Evolutionary conservation across 2,113 vertebrate genomes (phyloP).

Genomic region (Cheilinus undulatus): DNA sequence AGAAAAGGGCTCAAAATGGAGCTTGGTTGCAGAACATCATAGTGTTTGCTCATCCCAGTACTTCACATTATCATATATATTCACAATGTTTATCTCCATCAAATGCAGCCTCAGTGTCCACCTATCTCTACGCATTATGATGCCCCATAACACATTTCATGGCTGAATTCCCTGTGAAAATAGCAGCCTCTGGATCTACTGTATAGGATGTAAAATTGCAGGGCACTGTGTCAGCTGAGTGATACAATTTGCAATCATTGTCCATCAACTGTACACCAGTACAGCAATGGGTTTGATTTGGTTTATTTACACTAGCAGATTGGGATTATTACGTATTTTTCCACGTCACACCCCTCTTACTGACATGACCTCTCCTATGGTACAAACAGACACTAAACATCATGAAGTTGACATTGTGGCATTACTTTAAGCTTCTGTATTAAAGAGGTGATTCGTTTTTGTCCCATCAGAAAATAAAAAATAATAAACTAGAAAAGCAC

Average conservation of each 20-base stretch:
- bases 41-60: constrained; percentile 18
- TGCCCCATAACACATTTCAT: constrained; percentile 51
- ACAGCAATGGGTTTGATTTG: neutral
- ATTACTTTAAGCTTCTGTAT: neutral
- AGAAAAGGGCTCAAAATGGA: neutral
- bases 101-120: constrained; percentile 23
- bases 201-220: constrained; percentile 21
- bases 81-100: constrained; percentile 13
- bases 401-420: neutral
- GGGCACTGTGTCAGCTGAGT: neutral
- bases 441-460: constrained; percentile 7
- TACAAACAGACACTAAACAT: constrained; percentile 1
- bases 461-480: constrained; percentile 10
- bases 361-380: neutral
- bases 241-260: constrained; percentile 17
- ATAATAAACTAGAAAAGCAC: too few relatives aligned
- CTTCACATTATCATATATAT: constrained; percentile 41
- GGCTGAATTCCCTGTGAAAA: constrained; percentile 39
- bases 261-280: constrained; percentile 4
- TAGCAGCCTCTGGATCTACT: constrained; percentile 27
- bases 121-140: constrained; percentile 34
- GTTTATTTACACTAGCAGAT: neutral
- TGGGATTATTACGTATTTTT: constrained; percentile 1
- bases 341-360: neutral
- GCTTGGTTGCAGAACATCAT: neutral